These are phyloP conservation scores for Dermatophagoides farinae DNA, from an alignment of 1,140 invertebrate genomes.

Conservation along the genomic window DNA sequence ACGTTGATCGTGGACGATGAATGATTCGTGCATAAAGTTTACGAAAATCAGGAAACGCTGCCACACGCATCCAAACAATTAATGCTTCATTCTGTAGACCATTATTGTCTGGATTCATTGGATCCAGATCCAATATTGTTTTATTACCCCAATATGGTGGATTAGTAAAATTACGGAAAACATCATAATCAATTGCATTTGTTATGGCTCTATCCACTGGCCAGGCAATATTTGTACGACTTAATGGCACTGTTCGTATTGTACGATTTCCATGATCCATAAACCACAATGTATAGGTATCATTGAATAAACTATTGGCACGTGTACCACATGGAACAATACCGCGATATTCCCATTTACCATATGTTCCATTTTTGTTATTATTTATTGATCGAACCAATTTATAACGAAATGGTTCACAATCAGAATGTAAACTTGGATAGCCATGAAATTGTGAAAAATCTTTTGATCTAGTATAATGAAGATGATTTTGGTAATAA, in stretches of 20 bases:
- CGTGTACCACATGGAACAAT: conserved; percentile 94
- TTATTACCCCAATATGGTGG: conserved; percentile 53
- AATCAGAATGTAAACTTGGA: conserved; percentile 22
- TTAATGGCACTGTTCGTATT: conserved; percentile 23
- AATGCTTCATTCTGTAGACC: conserved; percentile 81
- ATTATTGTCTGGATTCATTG: conserved; percentile 47
- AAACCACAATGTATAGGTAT: conserved; percentile 29
- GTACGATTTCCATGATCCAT: neutral
- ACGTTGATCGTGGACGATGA: neutral
- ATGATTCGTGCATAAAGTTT: conserved; percentile 38
- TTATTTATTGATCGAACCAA: conserved; percentile 13
- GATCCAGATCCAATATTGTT: conserved; percentile 40
- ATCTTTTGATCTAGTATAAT: conserved; percentile 92
- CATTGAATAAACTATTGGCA: conserved; percentile 92
- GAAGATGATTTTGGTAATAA: conserved; percentile 94
- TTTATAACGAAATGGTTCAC: conserved; percentile 19
- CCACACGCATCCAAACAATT: conserved; percentile 95
- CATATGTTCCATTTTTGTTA: neutral
- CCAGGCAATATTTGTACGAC: conserved; percentile 83
- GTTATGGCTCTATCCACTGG: conserved; percentile 45
- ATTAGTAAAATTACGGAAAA: conserved; percentile 17
- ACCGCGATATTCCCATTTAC: conserved; percentile 22
- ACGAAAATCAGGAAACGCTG: conserved; percentile 78
- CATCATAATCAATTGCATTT: conserved; percentile 23
- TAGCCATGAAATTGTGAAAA: conserved; percentile 73